Conservation (phyloP, 2,888 invertebrate species). For the Torymus texanus region DNA sequence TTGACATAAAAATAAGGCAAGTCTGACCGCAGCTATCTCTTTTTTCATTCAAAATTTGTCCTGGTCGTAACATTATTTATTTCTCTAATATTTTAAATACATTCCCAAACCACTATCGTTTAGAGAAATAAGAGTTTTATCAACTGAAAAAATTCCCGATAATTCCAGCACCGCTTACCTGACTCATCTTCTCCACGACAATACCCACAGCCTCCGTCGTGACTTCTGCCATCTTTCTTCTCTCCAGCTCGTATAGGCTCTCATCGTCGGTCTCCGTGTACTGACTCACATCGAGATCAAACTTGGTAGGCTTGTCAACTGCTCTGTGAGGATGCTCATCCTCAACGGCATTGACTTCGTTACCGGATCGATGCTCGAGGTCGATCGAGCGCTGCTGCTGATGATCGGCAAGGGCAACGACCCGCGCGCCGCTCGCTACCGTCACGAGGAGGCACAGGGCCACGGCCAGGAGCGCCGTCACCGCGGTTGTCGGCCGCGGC, state of each 20-base stretch:
- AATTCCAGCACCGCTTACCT: background rate
- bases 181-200: background rate
- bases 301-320: constrained; percentile 67
- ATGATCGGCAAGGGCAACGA: constrained; percentile 60
- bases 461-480: constrained; percentile 59
- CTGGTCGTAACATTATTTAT: too few relatives aligned
- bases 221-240: background rate
- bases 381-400: constrained; percentile 48
- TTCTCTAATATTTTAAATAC: too few relatives aligned
- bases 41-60: too few relatives aligned
- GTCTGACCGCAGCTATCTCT: too few relatives aligned
- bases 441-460: constrained; percentile 52
- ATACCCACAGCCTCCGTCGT: background rate
- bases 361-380: constrained; percentile 13
- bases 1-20: too few relatives aligned
- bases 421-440: constrained; percentile 46
- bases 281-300: constrained; percentile 66
- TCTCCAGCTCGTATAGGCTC: constrained; percentile 74
- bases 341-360: background rate
- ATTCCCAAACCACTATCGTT: too few relatives aligned
- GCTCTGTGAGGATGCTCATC: constrained; percentile 57
- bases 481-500: constrained; percentile 48
- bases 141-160: too few relatives aligned
- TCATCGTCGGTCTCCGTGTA: constrained; percentile 69
- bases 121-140: too few relatives aligned